Evolutionary conservation across 30 jellyfish, hydroid and myxozoan genomes (phyloP), one percentile per base, ranked within the genome.

Genomic region (Hydra vulgaris): DNA sequence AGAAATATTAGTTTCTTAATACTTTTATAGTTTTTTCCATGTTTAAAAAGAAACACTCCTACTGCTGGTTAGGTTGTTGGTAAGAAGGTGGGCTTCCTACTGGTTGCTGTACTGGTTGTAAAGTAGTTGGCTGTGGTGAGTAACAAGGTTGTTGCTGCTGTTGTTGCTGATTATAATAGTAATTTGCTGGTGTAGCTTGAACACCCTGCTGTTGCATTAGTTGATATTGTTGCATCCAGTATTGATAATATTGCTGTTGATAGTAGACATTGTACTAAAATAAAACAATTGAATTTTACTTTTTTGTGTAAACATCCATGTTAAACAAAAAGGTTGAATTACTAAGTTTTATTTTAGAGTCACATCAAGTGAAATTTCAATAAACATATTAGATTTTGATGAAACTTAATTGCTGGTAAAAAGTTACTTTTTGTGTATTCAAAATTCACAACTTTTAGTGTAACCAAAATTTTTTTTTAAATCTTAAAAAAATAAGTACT

Each of bases 221-320:
- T 61, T 78, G 85, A 7, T 78, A 61, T 18, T 78, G 79, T 25
- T 78, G 85, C 85, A 78, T 78, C 85, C 85, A 78, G 78, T 78
- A 78, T 53, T 78, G 85, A 66, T 78, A 78, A 78, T 78, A 78
- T 52, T 78, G 79, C 19, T 54, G 80, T 78, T 78, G 85, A 54
- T 78, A 52, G 78, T 78, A 78, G 61, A 12, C 61, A 12, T 40
- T 40, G 12, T 40, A 40, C 61, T 40, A 40, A 40, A n/a, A n/a
- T n/a, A n/a, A n/a, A n/a, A n/a, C n/a, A n/a, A n/a, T n/a, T n/a
- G n/a, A n/a, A n/a, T n/a, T n/a, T n/a, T n/a, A n/a, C n/a, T n/a
- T n/a, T n/a, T n/a, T n/a, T n/a, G n/a, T n/a, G n/a, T n/a, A n/a
- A n/a, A n/a, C n/a, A n/a, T n/a, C n/a, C n/a, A n/a, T n/a, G n/a